Evolutionary conservation across 1,140 invertebrate species (phyloP), one percentile per base, ranked within the genome.

Genomic region (Trinorchestia longiramus): DNA sequence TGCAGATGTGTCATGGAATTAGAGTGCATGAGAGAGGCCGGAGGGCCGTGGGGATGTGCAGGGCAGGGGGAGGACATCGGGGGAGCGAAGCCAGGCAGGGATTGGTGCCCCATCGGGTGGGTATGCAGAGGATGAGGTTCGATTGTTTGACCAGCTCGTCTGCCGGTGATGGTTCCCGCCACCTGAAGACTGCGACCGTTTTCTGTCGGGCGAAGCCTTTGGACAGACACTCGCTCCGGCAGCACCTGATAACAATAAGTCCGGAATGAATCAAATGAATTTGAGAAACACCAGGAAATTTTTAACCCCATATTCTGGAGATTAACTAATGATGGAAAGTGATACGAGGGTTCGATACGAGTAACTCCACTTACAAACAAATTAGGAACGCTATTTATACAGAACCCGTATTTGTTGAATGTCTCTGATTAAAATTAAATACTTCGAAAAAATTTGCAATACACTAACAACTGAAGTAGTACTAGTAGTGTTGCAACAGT

Each of bases 181-280:
- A 98, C 98, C 96, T 98, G 98, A 62, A 99, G 97, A 96, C 98
- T 98, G 96, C 98, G 98, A 43, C 98, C 98, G 97, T 99, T 99
- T 97, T 98, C 98, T 17, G 98, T 99, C 94, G 98, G 98, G 77
- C 98, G 98, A 57, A 98, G 97, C 87, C 98, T 97, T 96, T 97
- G 97, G 57, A 97, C 97, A 40, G 98, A 98, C 11, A 98, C 97
- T 95, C 98, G 97, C 88, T 98, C 98, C 0, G 98, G 98, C 3
- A 99, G 97, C 17, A 98, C 98, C 97, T 98, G 96, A 11, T 11
- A 11, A 77, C 62, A 77, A 77, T 1, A 11, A 77, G 11, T 77
- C 15, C 1, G 62, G 62, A 77, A 36, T 77, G 3, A 77, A 77
- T 77, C 1, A 77, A 77, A 11, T 11, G 1, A 77, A 36, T 15